These are phyloP conservation scores for Platycheirus albimanus DNA, from an alignment of 2,888 invertebrate genomes.

Conservation along the genomic window DNA sequence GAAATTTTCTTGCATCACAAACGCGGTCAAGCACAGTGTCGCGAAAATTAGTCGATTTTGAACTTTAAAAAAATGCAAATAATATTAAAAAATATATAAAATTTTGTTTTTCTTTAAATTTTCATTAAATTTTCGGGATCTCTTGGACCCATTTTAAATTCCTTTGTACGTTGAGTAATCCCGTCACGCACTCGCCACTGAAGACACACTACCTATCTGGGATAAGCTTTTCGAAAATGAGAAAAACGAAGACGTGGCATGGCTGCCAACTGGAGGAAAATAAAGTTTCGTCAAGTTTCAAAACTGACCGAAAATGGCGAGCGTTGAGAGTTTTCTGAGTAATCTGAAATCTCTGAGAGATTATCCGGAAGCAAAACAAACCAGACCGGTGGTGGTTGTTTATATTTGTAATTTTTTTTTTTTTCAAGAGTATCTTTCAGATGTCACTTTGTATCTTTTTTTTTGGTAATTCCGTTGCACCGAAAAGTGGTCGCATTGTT, in stretches of 20 bases:
- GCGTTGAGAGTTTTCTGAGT: slow-evolving; percentile 19
- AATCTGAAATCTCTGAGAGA: slow-evolving; percentile 12
- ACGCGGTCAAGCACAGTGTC: slow-evolving; percentile 49
- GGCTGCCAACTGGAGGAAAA: slow-evolving; percentile 45
- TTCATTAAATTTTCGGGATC: slow-evolving; percentile 74
- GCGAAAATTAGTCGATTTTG: slow-evolving; percentile 17
- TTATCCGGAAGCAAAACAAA: slow-evolving; percentile 53
- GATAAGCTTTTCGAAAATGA: slow-evolving; percentile 65
- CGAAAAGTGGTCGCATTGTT: slow-evolving; percentile 39
- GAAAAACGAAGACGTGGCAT: slow-evolving; percentile 50
- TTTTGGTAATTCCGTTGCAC: slow-evolving; percentile 17
- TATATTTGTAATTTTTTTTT: no score
- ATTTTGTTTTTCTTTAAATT: slow-evolving; percentile 59
- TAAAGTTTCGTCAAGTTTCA: slow-evolving; percentile 48
- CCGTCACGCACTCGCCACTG: slow-evolving; percentile 74
- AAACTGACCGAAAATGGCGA: slow-evolving; percentile 43
- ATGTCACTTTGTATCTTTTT: slow-evolving; percentile 15
- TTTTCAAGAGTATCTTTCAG: slow-evolving; percentile 9
- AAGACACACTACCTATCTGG: slow-evolving; percentile 60
- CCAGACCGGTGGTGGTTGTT: slow-evolving; percentile 61
- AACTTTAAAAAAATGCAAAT: slow-evolving; percentile 30
- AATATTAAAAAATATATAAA: background rate
- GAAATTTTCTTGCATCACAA: slow-evolving; percentile 62
- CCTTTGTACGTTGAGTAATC: slow-evolving; percentile 80
- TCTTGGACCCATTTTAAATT: slow-evolving; percentile 77